A percentile compares a stretch with the other conserved stretches of the same genome.
Evolutionary conservation across 2,888 invertebrate genomes (phyloP).

Genomic region (Ferrisia virgata): DNA sequence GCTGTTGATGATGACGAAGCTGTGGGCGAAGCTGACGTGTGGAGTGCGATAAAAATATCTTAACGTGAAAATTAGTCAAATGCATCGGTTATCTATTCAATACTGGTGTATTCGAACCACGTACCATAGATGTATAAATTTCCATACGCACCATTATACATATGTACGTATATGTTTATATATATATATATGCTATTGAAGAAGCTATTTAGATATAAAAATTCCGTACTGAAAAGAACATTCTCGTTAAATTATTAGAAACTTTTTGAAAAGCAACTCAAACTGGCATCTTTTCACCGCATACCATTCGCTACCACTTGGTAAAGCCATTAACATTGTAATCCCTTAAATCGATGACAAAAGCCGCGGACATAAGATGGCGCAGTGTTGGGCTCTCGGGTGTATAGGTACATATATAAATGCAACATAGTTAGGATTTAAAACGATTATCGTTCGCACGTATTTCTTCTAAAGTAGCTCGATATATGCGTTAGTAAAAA

Average conservation of each 20-base stretch:
- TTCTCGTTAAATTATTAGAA: background rate
- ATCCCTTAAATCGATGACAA: background rate
- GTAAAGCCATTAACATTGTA: conserved; percentile 1
- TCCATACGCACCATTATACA: too few relatives aligned
- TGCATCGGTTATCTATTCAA: background rate
- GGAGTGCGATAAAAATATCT: background rate
- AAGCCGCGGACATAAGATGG: background rate
- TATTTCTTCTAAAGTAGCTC: background rate
- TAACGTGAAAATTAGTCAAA: background rate
- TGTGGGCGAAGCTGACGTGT: background rate
- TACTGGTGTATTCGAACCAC: background rate
- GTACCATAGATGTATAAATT: background rate
- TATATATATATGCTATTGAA: background rate
- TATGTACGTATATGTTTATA: too few relatives aligned
- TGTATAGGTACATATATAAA: too few relatives aligned
- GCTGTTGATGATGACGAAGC: background rate
- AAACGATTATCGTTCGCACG: background rate
- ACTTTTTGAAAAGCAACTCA: background rate
- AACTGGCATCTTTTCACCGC: conserved; percentile 2
- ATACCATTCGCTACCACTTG: background rate
- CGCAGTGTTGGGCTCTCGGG: background rate
- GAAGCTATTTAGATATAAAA: conserved; percentile 5
- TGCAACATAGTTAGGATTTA: background rate
- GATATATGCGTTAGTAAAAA: conserved; percentile 7
- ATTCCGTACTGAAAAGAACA: background rate